Conservation (phyloP, 2,888 invertebrate genomes). For the Cryptocheilus praepositus region DNA sequence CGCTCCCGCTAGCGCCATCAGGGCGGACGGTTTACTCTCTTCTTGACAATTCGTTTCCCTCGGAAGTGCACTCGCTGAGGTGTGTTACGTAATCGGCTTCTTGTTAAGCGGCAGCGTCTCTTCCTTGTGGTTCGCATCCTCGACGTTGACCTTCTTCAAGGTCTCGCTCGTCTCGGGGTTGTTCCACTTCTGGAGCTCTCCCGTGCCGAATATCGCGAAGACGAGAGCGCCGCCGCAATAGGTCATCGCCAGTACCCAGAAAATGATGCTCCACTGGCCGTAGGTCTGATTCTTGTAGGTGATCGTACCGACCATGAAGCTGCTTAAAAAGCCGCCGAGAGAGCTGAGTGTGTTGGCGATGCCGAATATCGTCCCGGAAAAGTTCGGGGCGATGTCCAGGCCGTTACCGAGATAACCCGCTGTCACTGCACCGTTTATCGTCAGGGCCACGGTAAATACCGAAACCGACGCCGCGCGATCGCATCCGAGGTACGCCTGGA, state of each 20-base stretch:
- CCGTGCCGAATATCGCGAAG: conserved; percentile 82
- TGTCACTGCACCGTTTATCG: conserved; percentile 90
- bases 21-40: no score
- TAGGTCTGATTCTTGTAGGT: conserved; percentile 85
- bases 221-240: conserved; percentile 82
- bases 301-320: conserved; percentile 86
- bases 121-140: conserved; percentile 51
- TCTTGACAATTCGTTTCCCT: no score
- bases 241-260: conserved; percentile 85
- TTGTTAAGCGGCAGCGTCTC: conserved; percentile 74
- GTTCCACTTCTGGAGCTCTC: conserved; percentile 79
- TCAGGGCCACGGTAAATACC: conserved; percentile 87
- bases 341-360: conserved; percentile 92
- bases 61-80: no score
- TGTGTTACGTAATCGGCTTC: conserved; percentile 46
- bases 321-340: conserved; percentile 87
- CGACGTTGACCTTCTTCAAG: conserved; percentile 21
- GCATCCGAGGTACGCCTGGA: conserved; percentile 84
- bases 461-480: conserved; percentile 84
- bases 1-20: no score
- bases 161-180: conserved; percentile 47
- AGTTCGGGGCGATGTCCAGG: conserved; percentile 91
- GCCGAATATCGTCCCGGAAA: conserved; percentile 92
- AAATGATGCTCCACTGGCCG: conserved; percentile 87
- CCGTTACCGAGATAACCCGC: conserved; percentile 91